Percentiles rank a stretch among this genome's conserved stretches.
Evolutionary conservation across 2,113 vertebrate genomes (phyloP).

Genomic region (Alligator mississippiensis): DNA sequence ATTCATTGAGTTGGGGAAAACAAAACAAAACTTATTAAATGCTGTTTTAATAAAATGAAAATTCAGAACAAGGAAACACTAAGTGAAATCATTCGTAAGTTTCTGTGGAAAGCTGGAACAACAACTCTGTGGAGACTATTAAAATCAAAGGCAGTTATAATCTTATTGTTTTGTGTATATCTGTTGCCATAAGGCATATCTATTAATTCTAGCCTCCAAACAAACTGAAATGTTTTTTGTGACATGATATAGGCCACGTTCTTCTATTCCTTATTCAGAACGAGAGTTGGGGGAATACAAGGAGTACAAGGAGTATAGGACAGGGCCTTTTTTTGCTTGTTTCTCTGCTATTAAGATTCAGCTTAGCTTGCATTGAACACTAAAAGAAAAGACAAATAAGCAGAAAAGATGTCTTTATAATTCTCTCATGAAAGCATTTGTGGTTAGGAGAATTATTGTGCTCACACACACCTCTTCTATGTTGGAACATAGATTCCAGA

Average conservation of each 20-base stretch:
- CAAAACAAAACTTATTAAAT: not conserved
- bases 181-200: not conserved
- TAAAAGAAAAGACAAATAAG: not conserved
- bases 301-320: not conserved
- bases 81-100: not conserved
- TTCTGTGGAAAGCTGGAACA: not conserved
- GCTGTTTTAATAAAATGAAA: not conserved
- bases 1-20: no score
- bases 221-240: not conserved
- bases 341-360: not conserved
- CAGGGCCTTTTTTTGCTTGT: not conserved
- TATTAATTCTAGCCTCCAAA: not conserved
- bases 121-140: not conserved
- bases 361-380: not conserved
- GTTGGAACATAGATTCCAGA: constrained; percentile 46
- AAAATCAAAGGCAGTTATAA: not conserved
- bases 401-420: not conserved
- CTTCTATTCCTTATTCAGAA: not conserved
- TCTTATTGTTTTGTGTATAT: not conserved
- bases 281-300: not conserved
- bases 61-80: not conserved
- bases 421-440: constrained; percentile 23
- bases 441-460: not conserved
- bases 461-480: constrained; percentile 5
- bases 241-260: not conserved